Conservation (phyloP, 2,797 vertebrate species). For the Pagetopsis macropterus region DNA sequence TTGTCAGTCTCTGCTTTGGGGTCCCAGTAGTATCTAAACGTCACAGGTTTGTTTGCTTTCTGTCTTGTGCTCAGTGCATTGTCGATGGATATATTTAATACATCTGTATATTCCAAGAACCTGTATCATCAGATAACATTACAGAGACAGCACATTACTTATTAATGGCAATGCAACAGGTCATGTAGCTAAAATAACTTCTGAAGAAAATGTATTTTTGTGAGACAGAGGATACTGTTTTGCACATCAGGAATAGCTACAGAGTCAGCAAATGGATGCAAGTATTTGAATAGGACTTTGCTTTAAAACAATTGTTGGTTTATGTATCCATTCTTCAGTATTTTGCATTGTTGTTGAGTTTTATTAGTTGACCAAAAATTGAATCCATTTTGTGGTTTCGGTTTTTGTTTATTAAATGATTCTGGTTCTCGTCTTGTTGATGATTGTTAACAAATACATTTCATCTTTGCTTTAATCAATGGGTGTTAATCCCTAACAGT, state of each 20-base stretch:
- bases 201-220: background rate
- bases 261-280: background rate
- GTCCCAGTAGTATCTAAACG: too few relatives aligned
- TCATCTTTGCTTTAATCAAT: background rate
- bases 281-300: background rate
- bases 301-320: background rate
- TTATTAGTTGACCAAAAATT: background rate
- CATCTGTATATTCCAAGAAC: background rate
- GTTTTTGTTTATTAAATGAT: background rate
- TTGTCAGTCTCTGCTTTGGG: too few relatives aligned
- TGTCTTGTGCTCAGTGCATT: background rate
- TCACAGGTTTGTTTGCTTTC: background rate
- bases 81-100: background rate
- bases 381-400: background rate
- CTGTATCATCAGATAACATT: background rate
- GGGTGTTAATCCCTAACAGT: conserved; percentile 21
- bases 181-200: background rate
- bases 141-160: background rate
- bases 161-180: background rate
- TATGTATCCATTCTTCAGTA: background rate
- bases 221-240: background rate
- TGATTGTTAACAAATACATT: background rate
- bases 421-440: background rate
- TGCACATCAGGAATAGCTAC: background rate
- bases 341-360: background rate